phyloP scores from a whole-genome alignment of 2,888 invertebrate species.

The Xanthorhoe spadicearia region DNA sequence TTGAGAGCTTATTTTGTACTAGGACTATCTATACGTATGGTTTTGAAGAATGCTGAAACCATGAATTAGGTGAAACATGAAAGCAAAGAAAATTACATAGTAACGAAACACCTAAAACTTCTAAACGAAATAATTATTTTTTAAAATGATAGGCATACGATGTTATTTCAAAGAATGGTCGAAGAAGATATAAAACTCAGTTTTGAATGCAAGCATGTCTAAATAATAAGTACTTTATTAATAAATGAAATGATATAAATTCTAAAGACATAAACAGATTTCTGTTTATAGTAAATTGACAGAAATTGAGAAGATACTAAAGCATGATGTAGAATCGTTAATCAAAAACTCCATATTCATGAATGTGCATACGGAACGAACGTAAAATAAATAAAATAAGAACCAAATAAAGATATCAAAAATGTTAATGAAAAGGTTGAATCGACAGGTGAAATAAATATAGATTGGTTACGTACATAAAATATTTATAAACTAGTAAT shows the following conservation, averaged over 20 bases:
- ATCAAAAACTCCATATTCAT: conserved; percentile 10
- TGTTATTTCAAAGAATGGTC: too few species aligned
- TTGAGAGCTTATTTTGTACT: too few species aligned
- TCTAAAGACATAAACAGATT: background rate
- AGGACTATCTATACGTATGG: too few species aligned
- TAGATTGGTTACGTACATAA: conserved; percentile 25
- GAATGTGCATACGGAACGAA: background rate
- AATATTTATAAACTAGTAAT: conserved; percentile 18
- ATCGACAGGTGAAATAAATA: conserved; percentile 15
- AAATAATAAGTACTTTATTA: background rate
- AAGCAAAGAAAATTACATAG: too few species aligned
- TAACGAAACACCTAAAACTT: too few species aligned
- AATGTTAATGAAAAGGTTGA: conserved; percentile 6
- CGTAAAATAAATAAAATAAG: conserved; percentile 1
- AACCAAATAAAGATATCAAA: conserved; percentile 22
- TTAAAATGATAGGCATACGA: too few species aligned
- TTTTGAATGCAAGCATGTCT: background rate
- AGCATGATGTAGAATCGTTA: background rate
- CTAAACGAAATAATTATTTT: too few species aligned
- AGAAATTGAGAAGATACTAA: conserved; percentile 6
- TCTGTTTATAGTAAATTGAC: background rate
- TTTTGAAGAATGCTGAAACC: too few species aligned
- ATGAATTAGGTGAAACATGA: too few species aligned
- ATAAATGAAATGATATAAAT: background rate
- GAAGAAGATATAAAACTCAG: too few species aligned